phyloP scores from a whole-genome alignment of 2,113 vertebrate genomes.

The Drymodes brunneopygia region DNA sequence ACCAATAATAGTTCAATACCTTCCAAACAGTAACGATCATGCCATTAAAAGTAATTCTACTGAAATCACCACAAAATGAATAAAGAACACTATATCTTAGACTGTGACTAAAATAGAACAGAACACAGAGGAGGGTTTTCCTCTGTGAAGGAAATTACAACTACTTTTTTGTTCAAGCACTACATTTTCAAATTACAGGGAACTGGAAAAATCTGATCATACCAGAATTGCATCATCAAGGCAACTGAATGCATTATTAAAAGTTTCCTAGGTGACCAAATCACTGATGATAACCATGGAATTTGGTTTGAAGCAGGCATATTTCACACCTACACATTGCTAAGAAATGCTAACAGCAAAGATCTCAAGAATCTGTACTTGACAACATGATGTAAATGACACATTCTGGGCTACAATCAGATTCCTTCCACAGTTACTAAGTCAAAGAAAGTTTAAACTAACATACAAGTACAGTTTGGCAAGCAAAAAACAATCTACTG shows the following conservation, averaged over 20 bases:
- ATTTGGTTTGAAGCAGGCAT: background rate
- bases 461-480: background rate
- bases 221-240: background rate
- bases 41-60: background rate
- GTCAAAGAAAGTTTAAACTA: slow-evolving; percentile 1
- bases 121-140: background rate
- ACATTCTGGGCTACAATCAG: background rate
- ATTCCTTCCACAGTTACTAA: background rate
- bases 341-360: background rate
- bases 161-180: background rate
- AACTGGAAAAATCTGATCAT: slow-evolving; percentile 15
- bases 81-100: background rate
- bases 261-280: slow-evolving; percentile 5
- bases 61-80: background rate
- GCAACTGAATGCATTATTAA: background rate
- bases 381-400: background rate
- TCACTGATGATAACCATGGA: background rate
- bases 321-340: slow-evolving; percentile 28
- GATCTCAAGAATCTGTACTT: background rate
- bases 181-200: background rate
- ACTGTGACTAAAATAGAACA: background rate
- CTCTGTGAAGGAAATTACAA: background rate
- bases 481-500: background rate
- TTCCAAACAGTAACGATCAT: background rate
- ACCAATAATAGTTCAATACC: background rate